These are phyloP conservation scores for Litocranius walleri DNA, from an alignment of 2,113 vertebrate species.

Conservation along the genomic window DNA sequence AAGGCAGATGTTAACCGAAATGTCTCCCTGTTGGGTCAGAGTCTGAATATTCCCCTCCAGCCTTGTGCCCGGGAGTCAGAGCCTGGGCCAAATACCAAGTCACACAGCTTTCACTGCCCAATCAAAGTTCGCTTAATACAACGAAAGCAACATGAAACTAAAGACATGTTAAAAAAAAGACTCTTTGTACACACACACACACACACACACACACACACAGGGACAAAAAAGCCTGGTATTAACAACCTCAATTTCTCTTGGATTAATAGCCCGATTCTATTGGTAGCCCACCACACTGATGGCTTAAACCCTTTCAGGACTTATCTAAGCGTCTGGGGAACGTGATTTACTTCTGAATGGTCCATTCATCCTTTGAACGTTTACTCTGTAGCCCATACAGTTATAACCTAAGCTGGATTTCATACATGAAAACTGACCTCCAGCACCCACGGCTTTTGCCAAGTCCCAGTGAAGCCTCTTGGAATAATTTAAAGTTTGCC, in stretches of 20 bases:
- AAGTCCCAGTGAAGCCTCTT: slow-evolving; percentile 68
- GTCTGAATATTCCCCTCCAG: background rate
- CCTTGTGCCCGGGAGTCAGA: background rate
- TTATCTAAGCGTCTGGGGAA: slow-evolving; percentile 17
- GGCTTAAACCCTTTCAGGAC: slow-evolving; percentile 33
- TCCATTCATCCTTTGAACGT: slow-evolving; percentile 65
- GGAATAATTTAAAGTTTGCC: slow-evolving; percentile 76
- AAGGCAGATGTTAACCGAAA: slow-evolving; percentile 59
- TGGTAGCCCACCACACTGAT: slow-evolving; percentile 37
- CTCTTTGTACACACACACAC: background rate
- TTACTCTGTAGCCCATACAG: slow-evolving; percentile 47
- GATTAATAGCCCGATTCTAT: background rate
- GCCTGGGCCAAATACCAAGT: background rate
- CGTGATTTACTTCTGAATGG: slow-evolving; percentile 62
- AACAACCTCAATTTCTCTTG: slow-evolving; percentile 2
- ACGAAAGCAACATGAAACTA: background rate
- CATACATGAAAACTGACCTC: slow-evolving; percentile 71
- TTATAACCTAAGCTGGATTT: slow-evolving; percentile 71
- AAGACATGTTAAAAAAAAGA: background rate
- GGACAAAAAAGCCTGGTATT: background rate
- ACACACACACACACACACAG: background rate
- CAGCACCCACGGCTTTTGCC: slow-evolving; percentile 45
- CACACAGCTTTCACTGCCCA: background rate
- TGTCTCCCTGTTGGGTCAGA: background rate
- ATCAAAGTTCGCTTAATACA: background rate